Base-by-base conservation (phyloP, 2,113 vertebrate genomes). In the Heterotilapia buettikoferi region DNA sequence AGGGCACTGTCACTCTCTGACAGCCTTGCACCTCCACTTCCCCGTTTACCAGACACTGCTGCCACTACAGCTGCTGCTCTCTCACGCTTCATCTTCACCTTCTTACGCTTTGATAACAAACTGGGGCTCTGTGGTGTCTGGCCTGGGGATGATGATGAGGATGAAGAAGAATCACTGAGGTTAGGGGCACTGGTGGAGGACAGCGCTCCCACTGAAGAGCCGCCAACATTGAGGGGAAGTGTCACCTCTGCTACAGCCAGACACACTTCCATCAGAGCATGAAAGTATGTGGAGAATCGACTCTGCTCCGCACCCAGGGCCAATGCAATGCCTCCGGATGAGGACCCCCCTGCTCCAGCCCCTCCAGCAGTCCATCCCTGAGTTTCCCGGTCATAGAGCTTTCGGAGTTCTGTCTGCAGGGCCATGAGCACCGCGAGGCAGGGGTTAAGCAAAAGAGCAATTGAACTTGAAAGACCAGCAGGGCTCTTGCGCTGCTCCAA, bases 71-170 rank as follows among this genome's bases (percentile, higher is more conserved):
- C 96, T 0, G 97, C 96, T 0, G 98, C 96, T 89, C 98, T 97
- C n/a, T 99, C 98, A 3, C 98, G 95, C 96, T 99, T 99, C 97
- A 99, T 98, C 95, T 99, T 99, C 31, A 99, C 99, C 86, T 99
- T 99, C 82, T 99, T 99, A 73, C 99, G 97, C 94, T 99, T 99
- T 3, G 98, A 99, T 7, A 99, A 95, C 86, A 99, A 96, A 90
- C 98, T 99, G 2, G 99, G 99, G 94, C 98, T 99, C 93, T 99
- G 99, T 0, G 98, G 99, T 0, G 98, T 99, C 95, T 99, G 99
- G 18, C 98, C 98, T 0, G 99, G 99, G 11, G 99, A 99, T 1
- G 99, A 99, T 0, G 98, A 99, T 0, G 99, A 99, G 0, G 99
- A 99, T 0, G 98, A 99, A 0, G 99, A 99, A 0, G 99, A 99